Base-by-base conservation (phyloP, 2,797 vertebrate genomes). In the Botia kubotai region DNA sequence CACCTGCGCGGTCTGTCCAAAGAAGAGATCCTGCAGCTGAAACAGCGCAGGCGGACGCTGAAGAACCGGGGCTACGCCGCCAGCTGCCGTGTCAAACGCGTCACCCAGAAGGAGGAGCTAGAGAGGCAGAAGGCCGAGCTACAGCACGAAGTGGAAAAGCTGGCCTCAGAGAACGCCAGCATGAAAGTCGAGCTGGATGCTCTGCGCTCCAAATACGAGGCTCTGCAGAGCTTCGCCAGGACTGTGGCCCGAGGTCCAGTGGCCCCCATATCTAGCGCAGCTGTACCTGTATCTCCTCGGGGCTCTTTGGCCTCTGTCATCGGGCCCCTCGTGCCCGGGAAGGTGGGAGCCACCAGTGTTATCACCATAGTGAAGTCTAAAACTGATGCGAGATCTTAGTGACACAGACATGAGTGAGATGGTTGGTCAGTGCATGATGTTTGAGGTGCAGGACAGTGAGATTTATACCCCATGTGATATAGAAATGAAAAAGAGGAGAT, bases 321-420 rank as follows among this genome's bases (percentile, higher is more conserved):
- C 67, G 96, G 97, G 68, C 97, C 97, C 4, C 94, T 98, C 0
- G 89, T 98, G 84, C 97, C 97, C 0, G 97, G 97, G 86, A 99
- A 99, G 91, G 95, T 97, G 85, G 97, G 96, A 11, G 95, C 97
- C 48, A 99, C 98, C 17, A 98, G 98, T 43, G 98, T 99, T 90
- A 99, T 99, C 90, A 99, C 97, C 16, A 99, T 99, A 96, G 97
- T 99, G 83, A 99, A 99, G 93, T 97, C 98, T 87, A 99, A 98
- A 94, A 96, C 97, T 79, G 96, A 97, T 82, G 95, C 96, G 62
- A 94, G 96, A 90, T 99, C 97, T 94, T 99, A 98, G 96, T 95
- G 92, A 86, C 82, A 87, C 86, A 87, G 55, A 17, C 12, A 29
- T 29, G 69, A 81, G 79, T 78, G 82, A 88, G 91, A 86, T 80